phyloP scores from a whole-genome alignment of 2,888 invertebrate genomes.

The Asteroscopus sphinx region DNA sequence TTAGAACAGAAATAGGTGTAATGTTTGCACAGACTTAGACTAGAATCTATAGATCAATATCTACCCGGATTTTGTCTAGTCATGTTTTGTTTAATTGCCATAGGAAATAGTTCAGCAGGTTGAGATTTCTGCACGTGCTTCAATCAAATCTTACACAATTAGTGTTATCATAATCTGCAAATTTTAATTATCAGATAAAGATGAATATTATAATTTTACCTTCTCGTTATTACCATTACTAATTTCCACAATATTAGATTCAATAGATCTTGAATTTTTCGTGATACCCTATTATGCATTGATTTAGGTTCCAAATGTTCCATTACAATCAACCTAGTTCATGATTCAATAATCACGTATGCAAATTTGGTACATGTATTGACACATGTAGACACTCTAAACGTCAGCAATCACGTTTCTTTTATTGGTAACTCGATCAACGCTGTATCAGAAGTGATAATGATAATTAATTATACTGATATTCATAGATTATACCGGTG shows the following conservation, averaged over 20 bases:
- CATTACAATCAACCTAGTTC: too few relatives aligned
- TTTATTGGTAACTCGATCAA: constrained; percentile 49
- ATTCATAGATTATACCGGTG: constrained; percentile 6
- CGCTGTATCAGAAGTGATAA: constrained; percentile 36
- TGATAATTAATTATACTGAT: constrained; percentile 38
- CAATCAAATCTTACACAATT: neutral
- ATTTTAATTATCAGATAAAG: neutral
- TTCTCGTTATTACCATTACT: neutral
- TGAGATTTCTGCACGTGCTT: constrained; percentile 2
- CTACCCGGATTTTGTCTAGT: constrained; percentile 41
- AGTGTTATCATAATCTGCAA: neutral
- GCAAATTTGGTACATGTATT: constrained; percentile 50
- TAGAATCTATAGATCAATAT: constrained; percentile 20
- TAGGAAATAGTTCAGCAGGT: constrained; percentile 20
- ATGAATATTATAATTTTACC: neutral
- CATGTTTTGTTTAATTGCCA: constrained; percentile 21
- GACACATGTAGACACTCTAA: constrained; percentile 38
- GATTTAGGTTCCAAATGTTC: constrained; percentile 11
- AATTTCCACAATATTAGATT: neutral
- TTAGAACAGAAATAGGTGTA: constrained; percentile 37
- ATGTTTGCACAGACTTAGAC: constrained; percentile 34
- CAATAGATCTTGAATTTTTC: constrained; percentile 1
- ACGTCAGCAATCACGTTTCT: constrained; percentile 46
- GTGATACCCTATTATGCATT: constrained; percentile 32
- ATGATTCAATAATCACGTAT: constrained; percentile 37